phyloP scores from a whole-genome alignment of 2,797 vertebrate species.

The Macrochelys suwanniensis region DNA sequence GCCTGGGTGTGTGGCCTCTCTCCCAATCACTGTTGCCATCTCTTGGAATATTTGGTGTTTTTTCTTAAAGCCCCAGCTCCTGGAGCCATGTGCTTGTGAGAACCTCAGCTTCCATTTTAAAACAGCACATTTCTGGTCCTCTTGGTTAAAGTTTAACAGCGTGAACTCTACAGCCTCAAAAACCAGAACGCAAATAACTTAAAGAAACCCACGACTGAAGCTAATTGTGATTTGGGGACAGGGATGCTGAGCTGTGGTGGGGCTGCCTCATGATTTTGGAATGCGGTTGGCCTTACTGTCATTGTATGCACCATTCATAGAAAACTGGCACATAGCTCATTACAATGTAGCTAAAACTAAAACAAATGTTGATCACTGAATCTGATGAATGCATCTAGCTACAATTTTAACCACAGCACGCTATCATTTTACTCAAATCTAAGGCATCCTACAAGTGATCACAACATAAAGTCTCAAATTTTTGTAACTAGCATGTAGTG shows the following conservation, averaged over 20 bases:
- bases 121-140: neutral
- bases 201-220: no score
- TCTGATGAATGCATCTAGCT: neutral
- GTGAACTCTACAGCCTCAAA: neutral
- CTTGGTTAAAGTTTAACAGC: neutral
- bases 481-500: neutral
- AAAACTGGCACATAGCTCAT: neutral
- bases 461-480: neutral
- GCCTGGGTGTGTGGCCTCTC: no score
- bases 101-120: neutral
- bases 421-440: neutral
- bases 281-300: neutral
- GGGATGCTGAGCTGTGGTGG: neutral
- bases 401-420: neutral
- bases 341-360: neutral
- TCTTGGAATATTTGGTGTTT: neutral
- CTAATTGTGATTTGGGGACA: neutral
- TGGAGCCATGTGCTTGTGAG: neutral
- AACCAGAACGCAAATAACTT: neutral
- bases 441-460: neutral
- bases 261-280: neutral
- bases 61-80: neutral
- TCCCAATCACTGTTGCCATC: neutral
- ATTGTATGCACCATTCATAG: neutral
- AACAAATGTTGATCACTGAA: neutral